Percentiles rank a stretch among this genome's conserved stretches.
Conservation (phyloP, 2,797 vertebrate genomes). For the Enteromius trimaculatus region DNA sequence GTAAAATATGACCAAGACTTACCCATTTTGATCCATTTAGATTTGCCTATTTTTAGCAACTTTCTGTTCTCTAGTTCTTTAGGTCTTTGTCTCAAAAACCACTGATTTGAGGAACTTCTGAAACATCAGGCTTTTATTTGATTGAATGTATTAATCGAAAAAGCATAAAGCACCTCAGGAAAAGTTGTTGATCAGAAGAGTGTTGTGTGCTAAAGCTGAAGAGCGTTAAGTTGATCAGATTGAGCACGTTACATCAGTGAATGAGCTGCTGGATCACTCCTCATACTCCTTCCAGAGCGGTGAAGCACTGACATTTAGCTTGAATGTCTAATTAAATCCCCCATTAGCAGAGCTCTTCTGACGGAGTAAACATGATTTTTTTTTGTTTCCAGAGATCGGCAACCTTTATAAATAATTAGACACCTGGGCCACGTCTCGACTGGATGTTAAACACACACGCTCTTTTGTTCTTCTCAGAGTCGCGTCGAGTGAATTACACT, state of each 20-base stretch:
- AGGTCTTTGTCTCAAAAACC: too few relatives aligned
- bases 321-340: slow-evolving; percentile 31
- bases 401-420: slow-evolving; percentile 30
- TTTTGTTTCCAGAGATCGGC: slow-evolving; percentile 19
- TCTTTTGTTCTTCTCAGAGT: slow-evolving; percentile 23
- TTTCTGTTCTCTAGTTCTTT: background rate
- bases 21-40: too few relatives aligned
- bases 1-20: too few relatives aligned
- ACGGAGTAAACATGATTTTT: slow-evolving; percentile 9
- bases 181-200: background rate
- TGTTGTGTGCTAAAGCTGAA: background rate
- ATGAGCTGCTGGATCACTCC: background rate
- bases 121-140: background rate
- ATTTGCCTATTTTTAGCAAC: background rate
- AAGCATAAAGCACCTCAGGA: background rate
- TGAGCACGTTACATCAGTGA: background rate
- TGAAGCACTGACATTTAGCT: slow-evolving; percentile 29
- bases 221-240: background rate
- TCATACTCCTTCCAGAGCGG: background rate
- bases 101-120: background rate
- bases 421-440: background rate
- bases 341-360: slow-evolving; percentile 32
- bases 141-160: background rate
- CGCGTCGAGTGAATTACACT: background rate
- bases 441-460: slow-evolving; percentile 18